These are phyloP conservation scores for Hirudo medicinalis DNA, from an alignment of 1,140 invertebrate species.

Conservation along the genomic window DNA sequence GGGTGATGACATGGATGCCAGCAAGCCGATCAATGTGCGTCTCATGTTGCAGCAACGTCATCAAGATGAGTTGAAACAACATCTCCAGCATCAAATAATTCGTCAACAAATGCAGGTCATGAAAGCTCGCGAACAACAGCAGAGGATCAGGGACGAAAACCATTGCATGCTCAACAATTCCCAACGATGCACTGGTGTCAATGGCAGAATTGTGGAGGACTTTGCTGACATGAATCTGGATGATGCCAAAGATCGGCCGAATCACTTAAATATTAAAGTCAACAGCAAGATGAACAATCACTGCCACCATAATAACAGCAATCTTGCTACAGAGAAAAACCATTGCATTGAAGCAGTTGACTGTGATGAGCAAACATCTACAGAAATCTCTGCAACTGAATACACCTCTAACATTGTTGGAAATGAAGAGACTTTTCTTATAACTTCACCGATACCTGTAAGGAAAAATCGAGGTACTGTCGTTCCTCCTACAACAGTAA, in stretches of 20 bases:
- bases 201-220: constrained; percentile 5
- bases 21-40: constrained; percentile 23
- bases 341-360: not conserved
- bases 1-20: constrained; percentile 12
- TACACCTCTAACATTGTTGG: not conserved
- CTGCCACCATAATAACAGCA: not conserved
- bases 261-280: constrained; percentile 1
- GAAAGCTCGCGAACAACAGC: not conserved
- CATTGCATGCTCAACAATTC: constrained; percentile 9
- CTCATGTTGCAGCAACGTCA: constrained; percentile 25
- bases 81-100: constrained; percentile 23
- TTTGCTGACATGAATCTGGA: not conserved
- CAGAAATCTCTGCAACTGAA: not conserved
- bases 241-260: not conserved
- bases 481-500: not conserved
- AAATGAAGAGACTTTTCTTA: not conserved
- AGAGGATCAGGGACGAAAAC: not conserved
- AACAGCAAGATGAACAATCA: not conserved
- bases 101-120: constrained; percentile 17
- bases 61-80: constrained; percentile 25
- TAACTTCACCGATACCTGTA: not conserved
- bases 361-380: not conserved
- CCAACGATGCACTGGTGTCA: not conserved
- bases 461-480: not conserved
- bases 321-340: not conserved